Evolutionary conservation across 2,888 invertebrate genomes (phyloP), one percentile per base, ranked within the genome.

Genomic region (Heterodera filipjevi): DNA sequence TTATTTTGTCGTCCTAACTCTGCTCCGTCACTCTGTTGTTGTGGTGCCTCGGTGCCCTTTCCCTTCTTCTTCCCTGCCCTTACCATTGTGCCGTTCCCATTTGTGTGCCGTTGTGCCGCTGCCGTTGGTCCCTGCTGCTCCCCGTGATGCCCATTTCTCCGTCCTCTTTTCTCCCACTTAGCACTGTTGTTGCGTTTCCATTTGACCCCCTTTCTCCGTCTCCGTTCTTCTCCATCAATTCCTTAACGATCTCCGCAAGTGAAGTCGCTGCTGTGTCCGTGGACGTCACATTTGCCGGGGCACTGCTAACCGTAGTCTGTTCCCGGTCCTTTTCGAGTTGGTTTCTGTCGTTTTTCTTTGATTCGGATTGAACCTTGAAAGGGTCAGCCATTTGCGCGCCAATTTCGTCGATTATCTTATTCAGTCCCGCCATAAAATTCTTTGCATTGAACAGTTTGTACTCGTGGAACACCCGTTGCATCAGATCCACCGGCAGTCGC

Each of bases 341-440:
- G n/a, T 53, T 30, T 68, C n/a, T 49, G 14, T n/a, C n/a, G n/a
- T n/a, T n/a, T 46, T 80, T 14, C 35, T 81, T 82, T 79, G 64
- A 46, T 14, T 27, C 16, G 14, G 22, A 66, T 32, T 66, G 77
- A 44, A 82, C 86, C 80, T 86, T 85, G 79, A 82, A 83, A 22
- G 86, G 86, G 78, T 87, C 84, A 66, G 84, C 76, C 70, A 88
- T 81, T 32, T 86, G 81, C 33, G 85, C 82, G 44, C 87, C 89
- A 66, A 88, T 87, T 66, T 87, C 87, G 68, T 86, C 85, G 35
- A 88, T 85, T 71, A 87, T 85, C 71, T 88, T 86, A 77, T 86
- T 88, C 30, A 87, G 79, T 10, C 83, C 87, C 46, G 89, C 88
- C 86, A 87, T 88, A 76, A 86, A 88, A 49, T 87, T 89, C 78